Evolutionary conservation across 2,113 vertebrate species (phyloP).

Genomic region (Origma solitaria): DNA sequence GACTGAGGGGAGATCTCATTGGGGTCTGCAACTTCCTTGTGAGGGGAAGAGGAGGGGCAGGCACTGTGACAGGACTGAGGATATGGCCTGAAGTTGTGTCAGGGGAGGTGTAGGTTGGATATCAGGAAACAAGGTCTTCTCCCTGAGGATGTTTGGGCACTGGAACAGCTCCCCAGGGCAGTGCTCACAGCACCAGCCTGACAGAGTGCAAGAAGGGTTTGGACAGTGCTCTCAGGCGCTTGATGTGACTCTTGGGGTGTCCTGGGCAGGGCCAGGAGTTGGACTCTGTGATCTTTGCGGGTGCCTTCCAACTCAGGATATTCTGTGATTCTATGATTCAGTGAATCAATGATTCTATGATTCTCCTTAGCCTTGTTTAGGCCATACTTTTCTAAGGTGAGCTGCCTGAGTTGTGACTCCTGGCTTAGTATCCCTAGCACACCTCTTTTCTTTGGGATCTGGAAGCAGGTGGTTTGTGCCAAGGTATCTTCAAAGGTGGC

Average conservation of each 20-base stretch:
- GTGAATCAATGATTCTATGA: not conserved
- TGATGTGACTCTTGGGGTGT: not conserved
- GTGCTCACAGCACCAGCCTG: not conserved
- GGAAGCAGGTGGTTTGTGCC: not conserved
- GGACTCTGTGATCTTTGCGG: not conserved
- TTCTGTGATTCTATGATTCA: not conserved
- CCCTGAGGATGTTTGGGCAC: not conserved
- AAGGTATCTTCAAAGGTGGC: not conserved
- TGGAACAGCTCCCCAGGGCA: not conserved
- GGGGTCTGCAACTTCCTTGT: not conserved
- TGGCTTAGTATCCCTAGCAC: not conserved
- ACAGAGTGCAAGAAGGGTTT: not conserved
- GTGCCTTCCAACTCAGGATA: not conserved
- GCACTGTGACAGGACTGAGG: not conserved
- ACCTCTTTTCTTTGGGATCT: not conserved
- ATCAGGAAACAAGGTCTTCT: not conserved
- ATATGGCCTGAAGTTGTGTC: not conserved
- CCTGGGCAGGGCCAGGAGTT: not conserved
- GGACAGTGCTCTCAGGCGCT: not conserved
- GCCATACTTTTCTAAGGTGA: not conserved
- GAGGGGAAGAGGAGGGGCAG: not conserved
- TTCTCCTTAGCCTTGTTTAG: not conserved
- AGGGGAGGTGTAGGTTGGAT: not conserved
- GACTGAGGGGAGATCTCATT: not conserved
- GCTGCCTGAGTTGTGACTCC: not conserved